Conservation (phyloP, 2,888 invertebrate genomes). For the Netelia melanura region DNA sequence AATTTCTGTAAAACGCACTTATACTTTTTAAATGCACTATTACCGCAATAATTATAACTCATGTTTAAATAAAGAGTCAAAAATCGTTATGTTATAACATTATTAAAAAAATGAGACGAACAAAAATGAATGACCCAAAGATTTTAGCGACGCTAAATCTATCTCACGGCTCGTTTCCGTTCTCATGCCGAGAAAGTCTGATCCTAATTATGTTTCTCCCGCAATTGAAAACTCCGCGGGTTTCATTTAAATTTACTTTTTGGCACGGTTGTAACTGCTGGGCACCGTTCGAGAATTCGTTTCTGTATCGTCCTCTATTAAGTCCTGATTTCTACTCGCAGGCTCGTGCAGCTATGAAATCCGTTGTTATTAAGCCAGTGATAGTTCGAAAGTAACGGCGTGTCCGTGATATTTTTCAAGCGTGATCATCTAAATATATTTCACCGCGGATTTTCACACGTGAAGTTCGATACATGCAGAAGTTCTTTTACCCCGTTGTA, state of each 20-base stretch:
- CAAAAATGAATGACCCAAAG: not conserved
- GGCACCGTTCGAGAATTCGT: constrained; percentile 6
- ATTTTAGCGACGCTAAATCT: not conserved
- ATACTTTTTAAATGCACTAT: too few relatives aligned
- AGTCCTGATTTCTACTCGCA: constrained; percentile 74
- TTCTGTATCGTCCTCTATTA: constrained; percentile 70
- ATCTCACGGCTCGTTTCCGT: not conserved
- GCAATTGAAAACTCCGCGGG: not conserved
- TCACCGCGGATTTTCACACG: not conserved
- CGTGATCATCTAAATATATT: not conserved
- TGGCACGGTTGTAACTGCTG: constrained; percentile 48
- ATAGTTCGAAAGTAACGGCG: too few relatives aligned
- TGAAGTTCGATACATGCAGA: too few relatives aligned
- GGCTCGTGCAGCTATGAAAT: constrained; percentile 73
- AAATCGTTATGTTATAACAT: too few relatives aligned
- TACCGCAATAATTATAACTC: too few relatives aligned
- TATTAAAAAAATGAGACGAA: not conserved
- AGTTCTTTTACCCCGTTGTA: not conserved
- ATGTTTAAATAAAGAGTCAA: too few relatives aligned
- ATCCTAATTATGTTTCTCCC: constrained; percentile 33
- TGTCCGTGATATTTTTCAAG: too few relatives aligned
- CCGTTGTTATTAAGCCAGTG: constrained; percentile 66
- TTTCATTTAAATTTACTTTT: constrained; percentile 47
- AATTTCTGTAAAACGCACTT: too few relatives aligned
- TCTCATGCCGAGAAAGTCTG: constrained; percentile 1